Base-by-base conservation (phyloP, 1,140 invertebrate species). In the Galleria mellonella region DNA sequence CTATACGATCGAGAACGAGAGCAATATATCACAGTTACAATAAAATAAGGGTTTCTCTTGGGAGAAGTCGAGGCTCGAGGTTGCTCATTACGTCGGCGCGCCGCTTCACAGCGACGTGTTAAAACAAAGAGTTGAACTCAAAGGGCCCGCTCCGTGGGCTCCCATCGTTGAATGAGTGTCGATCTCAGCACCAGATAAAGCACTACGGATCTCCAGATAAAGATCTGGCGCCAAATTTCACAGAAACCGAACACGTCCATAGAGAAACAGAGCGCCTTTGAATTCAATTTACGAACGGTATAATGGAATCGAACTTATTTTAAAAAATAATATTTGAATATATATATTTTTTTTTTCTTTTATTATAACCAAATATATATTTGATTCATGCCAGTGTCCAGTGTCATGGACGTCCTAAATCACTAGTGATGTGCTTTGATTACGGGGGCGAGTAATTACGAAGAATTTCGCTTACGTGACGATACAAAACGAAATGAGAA, bases 201-300 rank as follows among this genome's bases (percentile, higher is more conserved):
- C 46, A 37, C 48, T 42, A 46, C 52, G 61, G 38, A 31, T 50
- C 13, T 51, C 39, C 48, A 54, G 63, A 71, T 68, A 64, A 42
- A 8, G 41, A 65, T 79, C 75, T 78, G 78, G 73, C 75, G 73
- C 78, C 78, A 77, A 83, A 79, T 74, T 83, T 82, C 69, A 83
- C 75, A 73, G 75, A 79, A 79, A 62, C 62, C 48, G 47, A 65
- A 65, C 51, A 56, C 55, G 50, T 41, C 59, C 45, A 52, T 37
- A 62, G 62, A 70, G 17, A 23, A 23, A 23, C 17, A 64, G 62
- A 56, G 33, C 33, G 52, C 44, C 55, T 57, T 67, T 61, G 17
- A 23, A 23, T 23, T 23, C 17, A 6, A 23, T 23, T 23, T 23
- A 23, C 2, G 6, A 23, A 23, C 6, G 6, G 6, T 23, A 23